Evolutionary conservation across 2,888 invertebrate genomes (phyloP).

Genomic region (Harpagoxenus sublaevis): DNA sequence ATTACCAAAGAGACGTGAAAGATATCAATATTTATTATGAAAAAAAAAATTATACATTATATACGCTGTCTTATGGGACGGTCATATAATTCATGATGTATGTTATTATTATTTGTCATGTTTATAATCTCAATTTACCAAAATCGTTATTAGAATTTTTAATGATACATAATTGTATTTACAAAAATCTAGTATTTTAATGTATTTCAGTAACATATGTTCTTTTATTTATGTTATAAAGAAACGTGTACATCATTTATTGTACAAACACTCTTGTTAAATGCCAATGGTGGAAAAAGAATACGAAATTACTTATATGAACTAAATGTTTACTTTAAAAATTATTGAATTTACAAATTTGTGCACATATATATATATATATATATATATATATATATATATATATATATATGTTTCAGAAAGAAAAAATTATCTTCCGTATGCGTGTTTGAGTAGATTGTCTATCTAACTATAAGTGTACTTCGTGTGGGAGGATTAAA

Average conservation of each 20-base stretch:
- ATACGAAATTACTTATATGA: background rate
- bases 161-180: background rate
- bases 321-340: background rate
- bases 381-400: background rate
- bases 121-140: conserved; percentile 18
- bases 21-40: conserved; percentile 55
- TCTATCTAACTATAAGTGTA: conserved; percentile 23
- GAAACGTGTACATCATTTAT: conserved; percentile 7
- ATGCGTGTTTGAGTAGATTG: conserved; percentile 20
- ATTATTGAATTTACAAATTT: conserved; percentile 15
- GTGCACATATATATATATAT: background rate
- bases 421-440: conserved; percentile 1
- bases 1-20: conserved; percentile 36
- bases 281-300: conserved; percentile 11
- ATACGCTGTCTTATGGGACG: conserved; percentile 3
- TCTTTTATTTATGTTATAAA: conserved; percentile 17
- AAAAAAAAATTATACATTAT: conserved; percentile 30
- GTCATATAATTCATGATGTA: conserved; percentile 27
- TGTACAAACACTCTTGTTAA: conserved; percentile 25
- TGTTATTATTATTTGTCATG: background rate
- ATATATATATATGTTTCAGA: background rate
- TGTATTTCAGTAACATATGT: background rate
- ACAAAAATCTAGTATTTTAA: background rate
- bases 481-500: background rate
- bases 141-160: conserved; percentile 11